Base-by-base conservation (phyloP, 2,888 invertebrate genomes). In the Pyrocoelia pectoralis region DNA sequence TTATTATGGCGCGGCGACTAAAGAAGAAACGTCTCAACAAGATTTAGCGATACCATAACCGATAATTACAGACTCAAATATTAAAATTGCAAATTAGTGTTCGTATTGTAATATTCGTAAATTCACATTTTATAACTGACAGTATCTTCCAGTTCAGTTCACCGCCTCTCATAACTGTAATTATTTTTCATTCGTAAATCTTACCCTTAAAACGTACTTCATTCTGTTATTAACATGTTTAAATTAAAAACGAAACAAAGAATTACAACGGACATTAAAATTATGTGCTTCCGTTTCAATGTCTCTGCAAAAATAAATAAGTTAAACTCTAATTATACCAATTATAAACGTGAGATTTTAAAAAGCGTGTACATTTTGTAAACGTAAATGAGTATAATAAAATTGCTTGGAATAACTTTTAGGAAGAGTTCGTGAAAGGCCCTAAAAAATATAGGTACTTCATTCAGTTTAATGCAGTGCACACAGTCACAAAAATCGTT, bases 1-100 rank as follows among this genome's bases (percentile, higher is more conserved):
- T 58, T 59, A 64, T 64, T 53, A 63, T 59, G 58, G 52, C n/a
- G 10, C 3, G 38, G 10, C n/a, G n/a, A n/a, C 18, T 28, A 12
- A 59, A 64, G 53, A 64, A 54, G 58, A 54, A 53, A 38, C 29
- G 24, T 12, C 8, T 15, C 28, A 53, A 15, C 28, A 40, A 59
- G 63, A 63, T 63, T 18, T 59, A 17, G 43, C 49, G 63, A 63
- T 63, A 59, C 29, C 41, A 55, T n/a, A 59, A 54, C 53, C 49
- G 57, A 63, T 53, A 53, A 57, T 62, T 62, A 51, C 57, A 53
- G 57, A 46, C 56, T 46, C 50, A 62, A 53, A 51, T 61, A 61
- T 52, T 53, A 61, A 56, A 56, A 61, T 56, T 61, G 56, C 52
- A 56, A 61, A 56, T 60, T 55, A 57, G 57, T 40, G 24, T 50